Percentiles rank a stretch among this genome's conserved stretches.
phyloP scores from a whole-genome alignment of 2,113 vertebrate genomes.

The Equus przewalskii region DNA sequence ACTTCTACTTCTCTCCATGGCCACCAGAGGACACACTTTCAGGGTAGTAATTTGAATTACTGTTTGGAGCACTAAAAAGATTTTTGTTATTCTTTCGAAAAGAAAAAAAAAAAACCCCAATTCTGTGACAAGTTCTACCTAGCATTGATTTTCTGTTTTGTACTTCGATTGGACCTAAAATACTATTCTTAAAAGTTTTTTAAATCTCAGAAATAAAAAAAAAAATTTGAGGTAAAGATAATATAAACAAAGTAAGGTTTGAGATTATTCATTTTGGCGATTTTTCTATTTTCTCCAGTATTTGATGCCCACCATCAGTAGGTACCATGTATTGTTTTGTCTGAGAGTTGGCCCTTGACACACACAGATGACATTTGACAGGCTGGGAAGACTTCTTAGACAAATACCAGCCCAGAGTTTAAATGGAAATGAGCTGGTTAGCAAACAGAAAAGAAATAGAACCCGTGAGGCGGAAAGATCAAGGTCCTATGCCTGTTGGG shows the following conservation, averaged over 20 bases:
- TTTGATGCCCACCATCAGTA: background rate
- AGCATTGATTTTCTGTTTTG: constrained; percentile 57
- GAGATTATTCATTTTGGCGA: background rate
- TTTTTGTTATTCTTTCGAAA: background rate
- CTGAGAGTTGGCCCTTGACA: constrained; percentile 61
- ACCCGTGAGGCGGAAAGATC: constrained; percentile 7
- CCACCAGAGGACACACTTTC: background rate
- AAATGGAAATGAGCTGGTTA: constrained; percentile 70
- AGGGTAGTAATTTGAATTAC: background rate
- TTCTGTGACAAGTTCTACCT: background rate
- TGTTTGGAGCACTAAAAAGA: background rate
- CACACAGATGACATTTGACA: constrained; percentile 79
- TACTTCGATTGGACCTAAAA: constrained; percentile 54
- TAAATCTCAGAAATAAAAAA: constrained; percentile 10
- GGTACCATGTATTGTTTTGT: background rate
- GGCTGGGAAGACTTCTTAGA: constrained; percentile 62
- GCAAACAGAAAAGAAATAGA: constrained; percentile 74
- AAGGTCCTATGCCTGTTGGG: background rate
- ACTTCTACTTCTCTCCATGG: background rate
- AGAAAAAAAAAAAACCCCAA: background rate
- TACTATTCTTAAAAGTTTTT: background rate
- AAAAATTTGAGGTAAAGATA: constrained; percentile 21
- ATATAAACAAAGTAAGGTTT: background rate
- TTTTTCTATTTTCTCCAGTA: constrained; percentile 48
- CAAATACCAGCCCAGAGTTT: constrained; percentile 71